Evolutionary conservation across 2,797 vertebrate genomes (phyloP).

Genomic region (Anguilla pacifica): DNA sequence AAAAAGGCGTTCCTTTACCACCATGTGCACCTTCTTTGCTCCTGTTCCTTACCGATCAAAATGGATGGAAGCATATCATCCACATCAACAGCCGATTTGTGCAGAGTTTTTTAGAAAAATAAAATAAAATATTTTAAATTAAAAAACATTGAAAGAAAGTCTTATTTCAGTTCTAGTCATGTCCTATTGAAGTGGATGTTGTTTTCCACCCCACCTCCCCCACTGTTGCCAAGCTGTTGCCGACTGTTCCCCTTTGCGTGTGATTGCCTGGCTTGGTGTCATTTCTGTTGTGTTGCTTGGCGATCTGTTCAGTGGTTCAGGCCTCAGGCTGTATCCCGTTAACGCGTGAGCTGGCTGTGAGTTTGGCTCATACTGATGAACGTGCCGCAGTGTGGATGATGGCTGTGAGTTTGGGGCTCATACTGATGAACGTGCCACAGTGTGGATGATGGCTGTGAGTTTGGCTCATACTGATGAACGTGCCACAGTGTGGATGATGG

Average conservation of each 20-base stretch:
- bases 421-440: no score
- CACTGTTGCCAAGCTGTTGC: not conserved
- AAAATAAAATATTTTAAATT: no score
- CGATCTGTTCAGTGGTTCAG: not conserved
- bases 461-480: no score
- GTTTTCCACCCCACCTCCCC: no score
- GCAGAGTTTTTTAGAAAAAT: not conserved
- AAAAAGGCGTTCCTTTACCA: not conserved
- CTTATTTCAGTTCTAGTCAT: not conserved
- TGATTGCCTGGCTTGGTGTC: not conserved
- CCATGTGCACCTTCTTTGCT: not conserved
- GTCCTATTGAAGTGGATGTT: not conserved
- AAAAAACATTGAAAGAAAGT: not conserved
- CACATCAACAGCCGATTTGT: not conserved
- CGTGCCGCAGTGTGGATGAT: no score
- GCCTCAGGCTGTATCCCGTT: no score
- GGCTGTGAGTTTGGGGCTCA: no score
- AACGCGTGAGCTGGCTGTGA: no score
- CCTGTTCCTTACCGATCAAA: not conserved
- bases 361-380: no score
- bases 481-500: no score
- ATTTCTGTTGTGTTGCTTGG: not conserved
- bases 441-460: no score
- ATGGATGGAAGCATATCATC: not conserved
- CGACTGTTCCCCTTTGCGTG: not conserved